A percentile compares a stretch with the other conserved stretches of the same genome.
Conservation (phyloP, 2,888 invertebrate genomes). For the Leuctra nigra region DNA sequence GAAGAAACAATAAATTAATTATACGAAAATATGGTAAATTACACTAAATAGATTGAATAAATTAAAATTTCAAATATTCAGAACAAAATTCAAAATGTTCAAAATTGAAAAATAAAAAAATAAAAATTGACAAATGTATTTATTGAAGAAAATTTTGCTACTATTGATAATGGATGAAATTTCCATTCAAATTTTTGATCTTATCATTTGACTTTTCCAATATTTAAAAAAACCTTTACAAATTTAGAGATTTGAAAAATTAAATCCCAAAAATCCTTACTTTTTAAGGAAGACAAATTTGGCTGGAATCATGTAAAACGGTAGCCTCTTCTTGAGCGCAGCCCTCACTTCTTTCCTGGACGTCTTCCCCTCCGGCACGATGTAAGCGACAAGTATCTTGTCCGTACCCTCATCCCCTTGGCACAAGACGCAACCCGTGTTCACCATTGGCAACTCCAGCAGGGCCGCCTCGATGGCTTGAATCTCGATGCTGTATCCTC, state of each 20-base stretch:
- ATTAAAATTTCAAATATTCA: no score
- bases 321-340: conserved; percentile 30
- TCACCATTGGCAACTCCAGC: conserved; percentile 30
- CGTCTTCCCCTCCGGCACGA: conserved; percentile 28
- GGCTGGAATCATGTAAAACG: conserved; percentile 34
- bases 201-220: no score
- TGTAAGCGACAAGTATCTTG: conserved; percentile 32
- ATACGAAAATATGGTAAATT: no score
- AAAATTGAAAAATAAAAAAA: no score
- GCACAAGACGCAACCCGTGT: conserved; percentile 29
- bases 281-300: conserved; percentile 31
- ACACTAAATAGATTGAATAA: no score
- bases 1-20: not conserved
- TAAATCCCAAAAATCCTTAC: no score
- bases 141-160: not conserved
- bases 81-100: no score
- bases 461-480: conserved; percentile 33
- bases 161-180: not conserved
- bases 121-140: no score
- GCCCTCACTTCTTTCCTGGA: conserved; percentile 27
- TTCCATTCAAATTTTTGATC: not conserved
- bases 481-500: conserved; percentile 33
- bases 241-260: no score
- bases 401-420: conserved; percentile 32
- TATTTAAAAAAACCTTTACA: no score